Evolutionary conservation across 2,113 vertebrate genomes (phyloP), one percentile per base, ranked within the genome.

Genomic region (Calypte anna): DNA sequence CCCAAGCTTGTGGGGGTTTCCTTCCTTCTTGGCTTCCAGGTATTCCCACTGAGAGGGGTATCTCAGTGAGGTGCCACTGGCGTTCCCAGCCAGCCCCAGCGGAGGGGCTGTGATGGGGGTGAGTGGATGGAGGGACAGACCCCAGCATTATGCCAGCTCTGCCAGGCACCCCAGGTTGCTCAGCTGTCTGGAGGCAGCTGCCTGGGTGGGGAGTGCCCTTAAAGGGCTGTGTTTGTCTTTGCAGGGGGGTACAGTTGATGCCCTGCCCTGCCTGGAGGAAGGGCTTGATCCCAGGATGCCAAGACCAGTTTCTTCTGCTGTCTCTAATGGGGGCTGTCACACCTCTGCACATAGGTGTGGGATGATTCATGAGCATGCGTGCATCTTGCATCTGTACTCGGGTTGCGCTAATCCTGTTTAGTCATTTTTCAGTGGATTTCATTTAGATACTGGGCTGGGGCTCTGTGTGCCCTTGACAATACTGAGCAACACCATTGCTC

Each of bases 341-440:
- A 46, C 27, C 59, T 66, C 68, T 55, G 64, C 55, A 15, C 64
- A 70, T 0, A 20, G 68, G 64, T 62, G 55, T 14, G 3, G 86
- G 73, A 54, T 91, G 91, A 96, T 94, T 94, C 96, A 92, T 81
- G 83, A 81, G 80, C 51, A 1, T 43, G 51, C 4, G 15, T 59
- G 54, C 36, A 43, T 83, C 63, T 18, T 86, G 63, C 53, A 58
- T 70, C 84, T 83, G 89, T 83, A 33, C 89, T 81, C 83, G 33
- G 83, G 83, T 82, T 55, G 6, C 74, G 82, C 50, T 94, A 82
- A 93, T 90, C 72, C 79, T 66, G 36, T 95, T 90, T 66, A 93
- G 82, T 90, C 70, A 93, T 95, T 96, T 96, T 92, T 93, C 94
- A 96, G 76, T 44, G 88, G 79, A 90, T 94, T 96, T 93, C 88